Conservation (phyloP, 2,888 invertebrate genomes). For the Patella ulyssiponensis region DNA sequence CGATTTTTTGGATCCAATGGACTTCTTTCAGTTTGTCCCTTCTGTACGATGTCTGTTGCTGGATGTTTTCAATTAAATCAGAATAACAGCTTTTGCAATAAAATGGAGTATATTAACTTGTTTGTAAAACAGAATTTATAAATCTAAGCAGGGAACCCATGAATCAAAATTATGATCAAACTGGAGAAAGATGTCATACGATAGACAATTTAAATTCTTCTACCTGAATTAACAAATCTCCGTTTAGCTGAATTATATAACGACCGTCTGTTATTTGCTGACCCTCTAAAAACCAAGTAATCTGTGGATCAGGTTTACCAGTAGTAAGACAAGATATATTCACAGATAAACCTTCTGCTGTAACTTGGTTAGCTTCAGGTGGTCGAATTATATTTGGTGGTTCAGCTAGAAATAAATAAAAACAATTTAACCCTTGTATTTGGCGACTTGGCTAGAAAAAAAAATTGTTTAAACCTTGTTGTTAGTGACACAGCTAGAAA, state of each 20-base stretch:
- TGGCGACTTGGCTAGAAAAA: neutral
- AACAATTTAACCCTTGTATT: neutral
- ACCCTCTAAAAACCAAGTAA: constrained; percentile 83
- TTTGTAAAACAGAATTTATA: no score
- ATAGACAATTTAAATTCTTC: constrained; percentile 13
- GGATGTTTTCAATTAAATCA: no score
- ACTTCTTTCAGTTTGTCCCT: no score
- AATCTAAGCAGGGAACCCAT: no score
- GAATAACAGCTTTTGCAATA: no score
- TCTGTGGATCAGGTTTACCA: constrained; percentile 94
- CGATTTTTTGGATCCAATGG: no score
- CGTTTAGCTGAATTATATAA: constrained; percentile 83
- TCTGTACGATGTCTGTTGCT: no score
- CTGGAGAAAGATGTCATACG: no score
- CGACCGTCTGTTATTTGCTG: constrained; percentile 84
- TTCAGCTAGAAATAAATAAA: constrained; percentile 77
- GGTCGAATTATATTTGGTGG: constrained; percentile 90
- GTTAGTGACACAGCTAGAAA: neutral
- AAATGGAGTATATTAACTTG: no score
- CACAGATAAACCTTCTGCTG: constrained; percentile 67
- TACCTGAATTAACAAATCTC: constrained; percentile 83
- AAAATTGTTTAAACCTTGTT: neutral
- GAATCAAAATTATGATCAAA: no score
- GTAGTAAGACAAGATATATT: constrained; percentile 84
- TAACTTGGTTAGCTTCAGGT: constrained; percentile 74